Conservation (phyloP, 2,888 invertebrate species). For the Drosophila picticornis region DNA sequence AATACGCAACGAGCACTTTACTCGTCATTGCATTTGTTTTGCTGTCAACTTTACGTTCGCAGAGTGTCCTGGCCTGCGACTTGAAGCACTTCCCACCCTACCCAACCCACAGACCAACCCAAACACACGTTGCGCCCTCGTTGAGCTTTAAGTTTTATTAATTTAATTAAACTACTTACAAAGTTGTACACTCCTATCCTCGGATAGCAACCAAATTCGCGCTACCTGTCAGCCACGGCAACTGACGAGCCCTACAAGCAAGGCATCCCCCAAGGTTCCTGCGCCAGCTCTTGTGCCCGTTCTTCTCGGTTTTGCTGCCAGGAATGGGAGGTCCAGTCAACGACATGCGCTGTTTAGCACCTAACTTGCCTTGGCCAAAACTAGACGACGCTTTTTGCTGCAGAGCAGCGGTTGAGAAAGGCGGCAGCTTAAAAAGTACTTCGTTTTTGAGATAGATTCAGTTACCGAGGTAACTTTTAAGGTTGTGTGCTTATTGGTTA, state of each 20-base stretch:
- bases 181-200: conserved; percentile 69
- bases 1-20: conserved; percentile 79
- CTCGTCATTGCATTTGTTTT: conserved; percentile 75
- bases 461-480: neutral
- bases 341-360: conserved; percentile 78
- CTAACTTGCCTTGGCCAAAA: conserved; percentile 68
- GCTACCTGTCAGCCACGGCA: conserved; percentile 40
- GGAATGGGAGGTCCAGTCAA: conserved; percentile 48
- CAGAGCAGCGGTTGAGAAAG: neutral
- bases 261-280: conserved; percentile 24
- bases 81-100: conserved; percentile 51
- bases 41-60: conserved; percentile 76
- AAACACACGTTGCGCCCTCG: conserved; percentile 30
- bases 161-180: conserved; percentile 81
- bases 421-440: conserved; percentile 42
- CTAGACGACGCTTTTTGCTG: conserved; percentile 38
- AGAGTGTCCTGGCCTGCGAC: conserved; percentile 64
- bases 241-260: conserved; percentile 25
- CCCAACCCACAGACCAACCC: conserved; percentile 12
- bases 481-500: neutral
- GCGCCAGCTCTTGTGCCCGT: neutral
- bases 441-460: conserved; percentile 6
- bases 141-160: conserved; percentile 79
- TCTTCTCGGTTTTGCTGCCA: neutral
- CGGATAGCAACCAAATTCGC: conserved; percentile 61